Base-by-base conservation (phyloP, 2,797 vertebrate species). In the Syngnathus acus region DNA sequence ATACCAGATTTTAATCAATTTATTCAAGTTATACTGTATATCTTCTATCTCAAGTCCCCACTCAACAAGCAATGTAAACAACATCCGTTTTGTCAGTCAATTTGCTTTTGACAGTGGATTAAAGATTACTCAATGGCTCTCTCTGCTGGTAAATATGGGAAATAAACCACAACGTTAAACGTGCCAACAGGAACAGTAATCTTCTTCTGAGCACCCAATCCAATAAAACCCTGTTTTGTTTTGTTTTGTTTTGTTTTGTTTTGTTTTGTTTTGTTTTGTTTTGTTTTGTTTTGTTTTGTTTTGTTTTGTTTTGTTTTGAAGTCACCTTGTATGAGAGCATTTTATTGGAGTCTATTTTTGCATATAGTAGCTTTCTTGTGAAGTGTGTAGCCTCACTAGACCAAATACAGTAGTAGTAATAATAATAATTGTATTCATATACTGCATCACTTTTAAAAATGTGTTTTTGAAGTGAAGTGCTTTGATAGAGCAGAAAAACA, bases 131-230 rank as follows among this genome's bases (percentile, higher is more conserved):
- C 75, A 71, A 54, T 84, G 78, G 39, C 68, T 75, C 86, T 82
- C 86, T 82, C 89, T 91, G 79, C 84, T 90, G 89, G 43, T 5
- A 42, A 42, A 21, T n/a, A 11, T 61, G 39, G n/a, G n/a, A 57
- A 54, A 19, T 39, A 67, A 68, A 26, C 17, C 51, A 43, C 2
- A 57, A n/a, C 59, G 17, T 11, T 10, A 53, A 37, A n/a, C 11
- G 55, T 37, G 9, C 11, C 5, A 9, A 10, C 19, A 9, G n/a
- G 21, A 51, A 19, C 8, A 16, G 21, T 19, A 8, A 51, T 8
- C 19, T n/a, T 51, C 2, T 10, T 53, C 21, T 11, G 8, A 21
- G 2, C n/a, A 11, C 19, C 48, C 17, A 50, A 5, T 19, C 48
- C 17, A 3, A 53, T 8, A 53, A 53, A 9, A 53, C 21, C 37